Conservation (phyloP, 2,797 vertebrate species). For the Manis pentadactyla region DNA sequence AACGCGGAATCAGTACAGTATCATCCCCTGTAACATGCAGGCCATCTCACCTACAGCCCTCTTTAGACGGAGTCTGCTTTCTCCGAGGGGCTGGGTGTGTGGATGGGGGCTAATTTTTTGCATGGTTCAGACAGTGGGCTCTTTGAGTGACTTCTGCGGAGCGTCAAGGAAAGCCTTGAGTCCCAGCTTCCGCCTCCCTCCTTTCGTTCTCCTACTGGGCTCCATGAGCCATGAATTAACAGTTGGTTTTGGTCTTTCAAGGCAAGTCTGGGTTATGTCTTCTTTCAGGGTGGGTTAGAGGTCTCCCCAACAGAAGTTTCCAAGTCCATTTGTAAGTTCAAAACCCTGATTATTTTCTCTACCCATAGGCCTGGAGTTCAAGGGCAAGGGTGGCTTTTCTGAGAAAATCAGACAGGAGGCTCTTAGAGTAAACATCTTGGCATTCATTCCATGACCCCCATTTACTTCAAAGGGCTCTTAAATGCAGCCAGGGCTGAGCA, state of each 20-base stretch:
- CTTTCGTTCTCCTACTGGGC: neutral
- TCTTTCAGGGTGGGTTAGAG: slow-evolving; percentile 54
- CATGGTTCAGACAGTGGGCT: slow-evolving; percentile 1
- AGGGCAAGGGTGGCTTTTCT: slow-evolving; percentile 67
- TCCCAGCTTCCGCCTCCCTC: neutral
- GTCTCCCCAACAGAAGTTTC: slow-evolving; percentile 36
- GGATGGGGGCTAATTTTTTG: neutral
- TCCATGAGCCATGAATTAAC: slow-evolving; percentile 38
- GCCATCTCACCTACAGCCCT: neutral
- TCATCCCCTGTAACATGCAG: neutral
- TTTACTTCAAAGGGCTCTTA: slow-evolving; percentile 78
- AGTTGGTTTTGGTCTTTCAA: slow-evolving; percentile 43
- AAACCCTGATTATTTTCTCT: slow-evolving; percentile 76
- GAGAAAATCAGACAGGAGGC: slow-evolving; percentile 72
- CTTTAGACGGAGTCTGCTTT: neutral
- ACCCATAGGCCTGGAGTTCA: slow-evolving; percentile 65
- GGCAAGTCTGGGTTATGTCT: slow-evolving; percentile 61
- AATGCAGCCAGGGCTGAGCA: slow-evolving; percentile 37
- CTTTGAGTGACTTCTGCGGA: slow-evolving; percentile 39
- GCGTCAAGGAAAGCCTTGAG: slow-evolving; percentile 22
- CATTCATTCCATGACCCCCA: slow-evolving; percentile 61
- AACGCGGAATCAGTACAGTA: neutral
- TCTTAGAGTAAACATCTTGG: slow-evolving; percentile 76
- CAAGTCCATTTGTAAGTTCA: slow-evolving; percentile 57
- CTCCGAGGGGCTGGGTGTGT: neutral